Conservation (phyloP, 35 echinoderm and acorn worm species). For the Acanthaster planci region DNA sequence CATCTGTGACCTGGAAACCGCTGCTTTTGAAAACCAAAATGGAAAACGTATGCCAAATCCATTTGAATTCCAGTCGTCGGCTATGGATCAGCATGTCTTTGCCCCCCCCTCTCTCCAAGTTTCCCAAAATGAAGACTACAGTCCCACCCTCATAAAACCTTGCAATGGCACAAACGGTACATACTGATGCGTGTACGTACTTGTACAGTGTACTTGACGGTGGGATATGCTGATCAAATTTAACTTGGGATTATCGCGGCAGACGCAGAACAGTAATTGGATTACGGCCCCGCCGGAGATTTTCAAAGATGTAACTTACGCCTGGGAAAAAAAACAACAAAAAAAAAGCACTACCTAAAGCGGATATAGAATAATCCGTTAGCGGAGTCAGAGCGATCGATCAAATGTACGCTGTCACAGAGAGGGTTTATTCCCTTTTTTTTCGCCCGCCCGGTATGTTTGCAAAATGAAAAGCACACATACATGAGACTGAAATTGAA, state of each 20-base stretch:
- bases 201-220: not conserved
- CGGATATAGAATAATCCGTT: not conserved
- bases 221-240: not conserved
- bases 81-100: too few species aligned
- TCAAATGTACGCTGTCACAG: not conserved
- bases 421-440: not conserved
- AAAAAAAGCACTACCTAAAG: not conserved
- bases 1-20: too few species aligned
- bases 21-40: too few species aligned
- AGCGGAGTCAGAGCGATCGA: constrained; percentile 7
- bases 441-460: not conserved
- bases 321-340: too few species aligned
- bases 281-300: not conserved
- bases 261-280: not conserved
- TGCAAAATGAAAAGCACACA: too few species aligned
- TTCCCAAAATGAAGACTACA: too few species aligned
- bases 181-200: too few species aligned
- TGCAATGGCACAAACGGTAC: too few species aligned
- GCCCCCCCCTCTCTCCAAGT: too few species aligned
- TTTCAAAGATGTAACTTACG: not conserved
- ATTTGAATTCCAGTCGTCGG: too few species aligned
- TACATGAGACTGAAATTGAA: too few species aligned
- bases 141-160: not conserved
- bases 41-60: too few species aligned
- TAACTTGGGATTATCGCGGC: constrained; percentile 6